Conservation (phyloP, 2,113 vertebrate species). For the Columba livia region DNA sequence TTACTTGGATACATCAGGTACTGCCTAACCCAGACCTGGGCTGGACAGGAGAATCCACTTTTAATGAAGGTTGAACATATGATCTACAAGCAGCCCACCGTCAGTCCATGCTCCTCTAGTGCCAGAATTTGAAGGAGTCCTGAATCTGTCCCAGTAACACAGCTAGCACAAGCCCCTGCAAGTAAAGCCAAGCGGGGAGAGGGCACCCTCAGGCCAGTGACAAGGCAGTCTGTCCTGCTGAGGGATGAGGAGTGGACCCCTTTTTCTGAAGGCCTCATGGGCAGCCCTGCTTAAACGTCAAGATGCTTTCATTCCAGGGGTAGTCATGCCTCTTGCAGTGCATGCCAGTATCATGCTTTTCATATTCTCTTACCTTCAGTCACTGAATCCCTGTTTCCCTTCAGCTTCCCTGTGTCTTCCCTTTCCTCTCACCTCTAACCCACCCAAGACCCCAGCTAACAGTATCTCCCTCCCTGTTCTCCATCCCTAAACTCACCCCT, state of each 20-base stretch:
- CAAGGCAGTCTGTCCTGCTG: neutral
- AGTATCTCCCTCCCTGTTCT: neutral
- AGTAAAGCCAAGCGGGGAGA: neutral
- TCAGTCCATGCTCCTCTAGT: conserved; percentile 13
- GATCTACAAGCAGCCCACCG: neutral
- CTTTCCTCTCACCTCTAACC: neutral
- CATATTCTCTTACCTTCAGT: conserved; percentile 40
- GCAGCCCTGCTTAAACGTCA: conserved; percentile 12
- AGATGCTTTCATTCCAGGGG: conserved; percentile 45
- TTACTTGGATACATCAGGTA: conserved; percentile 7
- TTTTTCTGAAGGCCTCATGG: neutral
- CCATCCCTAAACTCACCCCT: neutral
- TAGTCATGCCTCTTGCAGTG: conserved; percentile 61
- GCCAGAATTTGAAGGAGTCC: neutral
- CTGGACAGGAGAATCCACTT: conserved; percentile 12
- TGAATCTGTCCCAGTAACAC: neutral
- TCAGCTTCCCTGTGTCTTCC: neutral
- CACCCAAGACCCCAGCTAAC: neutral
- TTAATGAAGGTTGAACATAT: neutral
- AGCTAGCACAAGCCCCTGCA: conserved; percentile 2
- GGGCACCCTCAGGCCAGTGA: neutral
- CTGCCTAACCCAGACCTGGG: conserved; percentile 31
- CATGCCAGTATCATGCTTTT: conserved; percentile 65
- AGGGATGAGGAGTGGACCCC: neutral
- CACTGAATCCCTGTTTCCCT: conserved; percentile 33